phyloP scores from a whole-genome alignment of 2,113 vertebrate genomes.

The Neodontobutis hainanensis region DNA sequence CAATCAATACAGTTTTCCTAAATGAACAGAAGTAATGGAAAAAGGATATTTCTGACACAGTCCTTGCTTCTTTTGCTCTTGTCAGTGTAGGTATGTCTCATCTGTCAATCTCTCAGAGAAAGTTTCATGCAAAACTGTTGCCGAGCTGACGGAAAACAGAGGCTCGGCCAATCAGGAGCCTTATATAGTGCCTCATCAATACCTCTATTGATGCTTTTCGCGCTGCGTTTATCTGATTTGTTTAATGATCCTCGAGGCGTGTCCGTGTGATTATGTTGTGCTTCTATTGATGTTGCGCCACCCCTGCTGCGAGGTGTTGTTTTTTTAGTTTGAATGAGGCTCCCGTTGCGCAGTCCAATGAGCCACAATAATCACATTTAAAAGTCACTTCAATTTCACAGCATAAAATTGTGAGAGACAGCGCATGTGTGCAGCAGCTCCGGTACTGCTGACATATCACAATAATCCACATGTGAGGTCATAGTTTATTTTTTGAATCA shows the following conservation, averaged over 20 bases:
- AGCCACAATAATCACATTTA: conserved; percentile 4
- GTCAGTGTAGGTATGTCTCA: conserved; percentile 8
- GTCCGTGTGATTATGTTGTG: conserved; percentile 69
- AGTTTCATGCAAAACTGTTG: conserved; percentile 62
- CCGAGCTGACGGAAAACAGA: conserved; percentile 62
- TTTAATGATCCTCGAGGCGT: conserved; percentile 77
- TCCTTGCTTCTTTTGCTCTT: conserved; percentile 11
- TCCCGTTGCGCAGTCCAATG: conserved; percentile 12
- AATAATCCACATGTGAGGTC: conserved; percentile 34
- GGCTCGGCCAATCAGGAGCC: conserved; percentile 73
- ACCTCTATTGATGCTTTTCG: conserved; percentile 80
- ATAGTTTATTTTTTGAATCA: conserved; percentile 20
- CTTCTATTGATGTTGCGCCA: conserved; percentile 36
- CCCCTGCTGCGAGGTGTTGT: conserved; percentile 22
- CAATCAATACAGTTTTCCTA: conserved; percentile 3
- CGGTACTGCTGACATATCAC: conserved; percentile 3
- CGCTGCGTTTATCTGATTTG: conserved; percentile 79
- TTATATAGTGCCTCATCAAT: conserved; percentile 82
- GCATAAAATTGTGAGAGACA: conserved; percentile 5
- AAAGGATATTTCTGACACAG: conserved; percentile 4
- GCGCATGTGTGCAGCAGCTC: background rate
- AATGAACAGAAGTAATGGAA: background rate
- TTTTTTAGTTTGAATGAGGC: conserved; percentile 21
- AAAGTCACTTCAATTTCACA: conserved; percentile 1
- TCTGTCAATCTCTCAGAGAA: conserved; percentile 38